Base-by-base conservation (phyloP, 2,888 invertebrate species). In the Silvanus unidentatus region DNA sequence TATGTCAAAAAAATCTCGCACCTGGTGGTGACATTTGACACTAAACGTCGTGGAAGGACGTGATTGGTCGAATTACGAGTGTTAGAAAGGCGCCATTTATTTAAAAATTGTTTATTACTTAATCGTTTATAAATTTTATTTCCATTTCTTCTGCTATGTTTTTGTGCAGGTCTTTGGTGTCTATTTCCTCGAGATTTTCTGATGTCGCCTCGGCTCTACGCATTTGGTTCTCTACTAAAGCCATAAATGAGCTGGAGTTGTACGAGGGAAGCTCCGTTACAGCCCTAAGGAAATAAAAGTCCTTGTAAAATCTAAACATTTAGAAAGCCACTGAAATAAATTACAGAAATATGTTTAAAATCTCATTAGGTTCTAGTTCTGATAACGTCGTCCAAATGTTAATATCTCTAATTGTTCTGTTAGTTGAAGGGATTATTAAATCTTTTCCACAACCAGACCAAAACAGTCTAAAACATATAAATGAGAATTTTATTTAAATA, bases 321-420 rank as follows among this genome's bases (percentile, higher is more conserved):
- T 22, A 22, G 22, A 22, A 3, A 5, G 22, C 22, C n/a, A n/a
- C n/a, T n/a, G n/a, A n/a, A n/a, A n/a, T n/a, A n/a, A n/a, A 12
- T 52, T 52, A 69, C 68, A 75, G 77, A 60, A 84, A 89, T 1
- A 88, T 65, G 8, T 79, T 75, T 10, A 86, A 60, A 59, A 85
- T 76, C 65, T 88, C 78, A 37, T 66, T 60, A 0, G 86, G 78
- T 37, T 65, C 76, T 5, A 89, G 71, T 57, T 87, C 82, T 0
- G 82, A 80, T 63, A 86, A 88, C 65, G 80, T 75, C 0, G 86
- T 87, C 60, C 78, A 87, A 54, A 88, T 84, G 44, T 78, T 80
- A 55, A 84, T 79, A 50, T 82, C 77, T 4, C 79, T 76, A 52
- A 53, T 5, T 58, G 4, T 57, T 40, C 27, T 51, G 16, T 52